These are phyloP conservation scores for Oophaga sylvatica DNA, from an alignment of 2,797 vertebrate genomes.

Conservation along the genomic window DNA sequence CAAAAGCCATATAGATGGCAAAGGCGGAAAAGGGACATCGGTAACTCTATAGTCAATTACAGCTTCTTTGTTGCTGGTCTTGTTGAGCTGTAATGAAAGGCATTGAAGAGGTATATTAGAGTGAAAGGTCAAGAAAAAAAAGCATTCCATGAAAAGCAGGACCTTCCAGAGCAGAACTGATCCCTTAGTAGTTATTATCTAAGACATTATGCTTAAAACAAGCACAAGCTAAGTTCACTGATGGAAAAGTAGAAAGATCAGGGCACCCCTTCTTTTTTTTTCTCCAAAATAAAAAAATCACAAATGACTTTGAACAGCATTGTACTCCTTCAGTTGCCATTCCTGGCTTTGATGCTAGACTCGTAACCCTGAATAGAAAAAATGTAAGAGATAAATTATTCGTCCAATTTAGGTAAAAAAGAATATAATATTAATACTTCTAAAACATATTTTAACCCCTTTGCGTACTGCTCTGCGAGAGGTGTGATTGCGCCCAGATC, in stretches of 20 bases:
- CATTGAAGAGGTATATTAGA: slow-evolving; percentile 30
- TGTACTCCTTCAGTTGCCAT: slow-evolving; percentile 2
- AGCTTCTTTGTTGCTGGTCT: slow-evolving; percentile 41
- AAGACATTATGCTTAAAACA: slow-evolving; percentile 41
- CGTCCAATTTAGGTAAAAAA: background rate
- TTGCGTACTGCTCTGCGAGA: too few species aligned
- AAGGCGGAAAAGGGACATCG: slow-evolving; percentile 26
- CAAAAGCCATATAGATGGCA: slow-evolving; percentile 18
- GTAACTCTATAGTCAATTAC: slow-evolving; percentile 45
- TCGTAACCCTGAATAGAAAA: background rate
- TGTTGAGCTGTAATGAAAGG: slow-evolving; percentile 44
- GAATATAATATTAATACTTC: background rate
- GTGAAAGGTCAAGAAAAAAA: slow-evolving; percentile 36
- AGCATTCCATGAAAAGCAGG: slow-evolving; percentile 31
- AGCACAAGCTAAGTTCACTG: slow-evolving; percentile 44
- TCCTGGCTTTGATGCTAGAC: background rate
- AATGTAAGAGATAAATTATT: background rate
- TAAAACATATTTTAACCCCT: background rate
- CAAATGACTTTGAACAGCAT: slow-evolving; percentile 2
- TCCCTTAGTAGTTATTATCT: slow-evolving; percentile 38
- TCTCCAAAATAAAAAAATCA: slow-evolving; percentile 1
- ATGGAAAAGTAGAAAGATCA: slow-evolving; percentile 32
- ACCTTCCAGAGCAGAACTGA: slow-evolving; percentile 27
- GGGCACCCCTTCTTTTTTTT: slow-evolving; percentile 12
- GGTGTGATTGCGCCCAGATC: too few species aligned